Percentiles rank a stretch among this genome's conserved stretches.
These are phyloP conservation scores for Hermodice carunculata DNA, from an alignment of 2,888 invertebrate species.

Conservation along the genomic window DNA sequence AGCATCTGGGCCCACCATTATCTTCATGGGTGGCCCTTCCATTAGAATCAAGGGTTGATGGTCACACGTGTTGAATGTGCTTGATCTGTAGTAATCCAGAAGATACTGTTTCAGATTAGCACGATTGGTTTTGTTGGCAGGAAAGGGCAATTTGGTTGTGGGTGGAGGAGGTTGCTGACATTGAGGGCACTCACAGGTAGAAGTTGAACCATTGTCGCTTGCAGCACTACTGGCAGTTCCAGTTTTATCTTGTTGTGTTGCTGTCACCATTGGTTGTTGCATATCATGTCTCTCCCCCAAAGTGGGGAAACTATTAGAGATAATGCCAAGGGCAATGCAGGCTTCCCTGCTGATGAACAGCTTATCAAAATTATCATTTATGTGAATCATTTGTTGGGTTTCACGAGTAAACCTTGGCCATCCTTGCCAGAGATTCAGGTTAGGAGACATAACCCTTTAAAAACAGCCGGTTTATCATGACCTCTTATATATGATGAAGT, in stretches of 20 bases:
- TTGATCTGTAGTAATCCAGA: slow-evolving; percentile 23
- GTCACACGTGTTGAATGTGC: slow-evolving; percentile 35
- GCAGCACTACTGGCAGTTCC: background rate
- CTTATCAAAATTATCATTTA: slow-evolving; percentile 46
- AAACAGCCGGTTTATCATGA: too few species aligned
- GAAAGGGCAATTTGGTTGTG: slow-evolving; percentile 26
- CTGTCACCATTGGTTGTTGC: too few species aligned
- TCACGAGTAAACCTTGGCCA: too few species aligned
- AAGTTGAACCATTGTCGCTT: slow-evolving; percentile 10
- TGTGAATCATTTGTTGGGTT: slow-evolving; percentile 47
- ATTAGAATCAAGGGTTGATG: slow-evolving; percentile 30
- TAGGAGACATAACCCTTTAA: too few species aligned
- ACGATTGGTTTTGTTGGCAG: slow-evolving; percentile 24
- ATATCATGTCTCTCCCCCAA: slow-evolving; percentile 22
- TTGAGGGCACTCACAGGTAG: background rate
- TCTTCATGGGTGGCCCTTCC: slow-evolving; percentile 26
- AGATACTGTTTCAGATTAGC: slow-evolving; percentile 16
- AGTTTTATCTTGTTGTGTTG: too few species aligned
- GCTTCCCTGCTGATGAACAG: slow-evolving; percentile 48
- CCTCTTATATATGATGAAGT: too few species aligned
- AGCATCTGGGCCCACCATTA: slow-evolving; percentile 30
- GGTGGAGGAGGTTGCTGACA: slow-evolving; percentile 20
- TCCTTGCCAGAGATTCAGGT: too few species aligned
- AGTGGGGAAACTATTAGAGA: slow-evolving; percentile 38
- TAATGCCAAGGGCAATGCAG: slow-evolving; percentile 43